A percentile compares a stretch with the other conserved stretches of the same genome.
Evolutionary conservation across 2,113 vertebrate genomes (phyloP).

Genomic region (Psephotus haematonotus): DNA sequence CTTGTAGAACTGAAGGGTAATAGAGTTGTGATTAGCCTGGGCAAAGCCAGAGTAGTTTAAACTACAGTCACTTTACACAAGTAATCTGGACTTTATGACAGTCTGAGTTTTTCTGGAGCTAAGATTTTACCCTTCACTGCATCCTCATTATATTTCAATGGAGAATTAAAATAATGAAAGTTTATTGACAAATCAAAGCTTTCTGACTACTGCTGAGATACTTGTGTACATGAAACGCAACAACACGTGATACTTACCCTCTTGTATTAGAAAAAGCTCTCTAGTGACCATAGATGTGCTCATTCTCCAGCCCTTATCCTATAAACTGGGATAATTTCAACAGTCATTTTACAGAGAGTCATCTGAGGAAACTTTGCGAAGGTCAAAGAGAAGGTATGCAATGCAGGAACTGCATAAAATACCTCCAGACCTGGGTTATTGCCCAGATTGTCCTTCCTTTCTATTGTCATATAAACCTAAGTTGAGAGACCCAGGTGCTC

Average conservation of each 20-base stretch:
- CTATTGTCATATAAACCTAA: neutral
- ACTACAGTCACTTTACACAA: neutral
- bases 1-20: neutral
- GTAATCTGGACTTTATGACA: neutral
- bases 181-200: neutral
- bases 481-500: neutral
- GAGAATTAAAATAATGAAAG: neutral
- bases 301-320: neutral
- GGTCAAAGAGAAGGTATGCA: neutral
- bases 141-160: neutral
- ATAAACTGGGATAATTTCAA: neutral
- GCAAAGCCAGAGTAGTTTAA: neutral
- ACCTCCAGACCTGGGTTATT: neutral
- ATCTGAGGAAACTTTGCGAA: neutral
- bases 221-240: neutral
- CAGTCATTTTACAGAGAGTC: neutral
- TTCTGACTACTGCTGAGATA: neutral
- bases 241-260: neutral
- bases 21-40: neutral
- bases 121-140: neutral
- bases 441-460: neutral
- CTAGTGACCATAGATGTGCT: neutral
- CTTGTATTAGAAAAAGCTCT: neutral
- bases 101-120: neutral
- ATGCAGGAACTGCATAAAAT: neutral